Conservation (phyloP, 2,113 vertebrate species). For the Eulemur macaco region DNA sequence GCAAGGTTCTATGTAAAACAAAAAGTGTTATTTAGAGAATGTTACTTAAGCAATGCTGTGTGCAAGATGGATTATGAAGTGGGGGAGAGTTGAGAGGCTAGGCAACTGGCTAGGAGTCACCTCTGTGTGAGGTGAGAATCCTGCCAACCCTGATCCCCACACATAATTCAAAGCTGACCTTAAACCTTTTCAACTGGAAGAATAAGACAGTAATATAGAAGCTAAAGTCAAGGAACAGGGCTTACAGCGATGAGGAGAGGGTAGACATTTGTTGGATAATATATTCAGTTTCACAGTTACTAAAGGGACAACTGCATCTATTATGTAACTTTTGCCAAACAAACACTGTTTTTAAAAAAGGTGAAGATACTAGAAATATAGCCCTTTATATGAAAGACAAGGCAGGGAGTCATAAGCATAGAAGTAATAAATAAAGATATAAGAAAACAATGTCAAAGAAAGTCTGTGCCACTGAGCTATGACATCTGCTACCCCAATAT, state of each 20-base stretch:
- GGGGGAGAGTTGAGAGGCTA: not conserved
- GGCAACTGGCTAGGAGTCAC: not conserved
- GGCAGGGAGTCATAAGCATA: not conserved
- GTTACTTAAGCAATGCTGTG: not conserved
- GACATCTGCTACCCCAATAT: not conserved
- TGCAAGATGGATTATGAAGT: not conserved
- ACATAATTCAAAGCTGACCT: not conserved
- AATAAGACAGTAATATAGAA: not conserved
- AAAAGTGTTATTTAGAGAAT: not conserved
- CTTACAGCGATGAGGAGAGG: not conserved
- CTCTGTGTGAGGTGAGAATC: not conserved
- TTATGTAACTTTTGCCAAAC: not conserved
- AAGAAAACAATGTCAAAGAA: not conserved
- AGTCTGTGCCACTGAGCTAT: not conserved
- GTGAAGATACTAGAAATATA: conserved; percentile 1
- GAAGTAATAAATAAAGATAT: not conserved
- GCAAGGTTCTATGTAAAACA: not conserved
- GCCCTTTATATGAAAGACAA: not conserved
- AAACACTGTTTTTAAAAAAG: not conserved
- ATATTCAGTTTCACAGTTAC: conserved; percentile 2
- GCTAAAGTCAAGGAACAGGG: not conserved
- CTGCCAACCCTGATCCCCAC: not conserved
- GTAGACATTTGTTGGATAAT: not conserved
- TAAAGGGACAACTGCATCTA: not conserved
- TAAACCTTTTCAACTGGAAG: not conserved